Conservation (phyloP, 2,888 invertebrate genomes). For the Fragum sueziense region DNA sequence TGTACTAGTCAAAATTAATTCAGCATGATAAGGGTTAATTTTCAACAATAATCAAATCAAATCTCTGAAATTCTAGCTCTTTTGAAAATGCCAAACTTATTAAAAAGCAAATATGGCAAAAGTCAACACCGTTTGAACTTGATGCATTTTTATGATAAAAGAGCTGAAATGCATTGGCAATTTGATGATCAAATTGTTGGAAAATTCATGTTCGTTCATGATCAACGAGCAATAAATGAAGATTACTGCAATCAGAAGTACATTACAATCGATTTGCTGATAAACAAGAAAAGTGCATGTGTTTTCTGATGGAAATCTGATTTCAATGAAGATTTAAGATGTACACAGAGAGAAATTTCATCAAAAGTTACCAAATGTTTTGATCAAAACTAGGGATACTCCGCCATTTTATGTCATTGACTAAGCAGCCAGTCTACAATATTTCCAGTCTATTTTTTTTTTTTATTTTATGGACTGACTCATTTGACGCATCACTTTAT, state of each 20-base stretch:
- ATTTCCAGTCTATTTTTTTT: too few species aligned
- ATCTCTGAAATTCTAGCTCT: background rate
- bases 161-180: background rate
- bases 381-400: constrained; percentile 41
- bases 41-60: background rate
- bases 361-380: constrained; percentile 8
- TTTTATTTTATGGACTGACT: too few species aligned
- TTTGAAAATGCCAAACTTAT: background rate
- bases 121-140: background rate
- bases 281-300: background rate
- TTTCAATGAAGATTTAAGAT: background rate
- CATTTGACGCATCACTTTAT: too few species aligned
- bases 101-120: background rate
- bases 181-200: background rate
- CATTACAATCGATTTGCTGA: background rate
- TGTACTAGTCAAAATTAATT: too few species aligned
- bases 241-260: background rate
- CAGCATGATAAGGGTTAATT: background rate
- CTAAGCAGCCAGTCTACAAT: too few species aligned
- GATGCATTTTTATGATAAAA: too few species aligned
- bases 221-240: background rate
- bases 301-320: background rate
- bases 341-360: background rate
- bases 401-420: constrained; percentile 58
- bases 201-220: constrained; percentile 17